Percentiles rank a stretch among this genome's conserved stretches.
Evolutionary conservation across 2,113 vertebrate species (phyloP).

Genomic region (Percina caprodes): DNA sequence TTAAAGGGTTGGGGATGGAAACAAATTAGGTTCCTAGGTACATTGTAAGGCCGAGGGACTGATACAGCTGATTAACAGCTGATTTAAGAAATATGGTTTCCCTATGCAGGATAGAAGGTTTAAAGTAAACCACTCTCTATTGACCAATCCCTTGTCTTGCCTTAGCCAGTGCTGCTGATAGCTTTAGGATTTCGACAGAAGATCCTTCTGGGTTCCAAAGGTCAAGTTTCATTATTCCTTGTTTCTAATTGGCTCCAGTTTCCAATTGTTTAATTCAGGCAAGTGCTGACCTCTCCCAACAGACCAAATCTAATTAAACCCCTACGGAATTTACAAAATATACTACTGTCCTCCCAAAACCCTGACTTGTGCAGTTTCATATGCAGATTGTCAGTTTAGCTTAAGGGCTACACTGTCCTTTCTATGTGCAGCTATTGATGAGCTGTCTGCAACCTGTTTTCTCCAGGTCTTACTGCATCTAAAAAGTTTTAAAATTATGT

Average conservation of each 20-base stretch:
- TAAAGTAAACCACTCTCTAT: not conserved
- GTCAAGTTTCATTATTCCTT: conserved; percentile 35
- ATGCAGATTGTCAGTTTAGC: conserved; percentile 32
- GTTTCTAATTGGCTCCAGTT: conserved; percentile 44
- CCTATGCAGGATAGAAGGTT: not conserved
- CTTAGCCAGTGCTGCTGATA: not conserved
- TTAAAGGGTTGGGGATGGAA: not conserved
- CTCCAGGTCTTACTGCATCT: not conserved
- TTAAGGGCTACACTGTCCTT: conserved; percentile 13
- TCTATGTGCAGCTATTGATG: conserved; percentile 12
- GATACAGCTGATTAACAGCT: not conserved
- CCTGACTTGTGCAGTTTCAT: conserved; percentile 24
- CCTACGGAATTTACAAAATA: conserved; percentile 20
- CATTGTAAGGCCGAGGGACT: not conserved
- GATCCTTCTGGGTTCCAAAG: conserved; percentile 23
- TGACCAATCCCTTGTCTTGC: not conserved
- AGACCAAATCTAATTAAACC: conserved; percentile 54
- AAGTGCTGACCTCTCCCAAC: not conserved
- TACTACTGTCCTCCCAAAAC: not conserved
- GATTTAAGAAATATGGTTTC: conserved; percentile 4
- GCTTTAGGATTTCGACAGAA: conserved; percentile 13
- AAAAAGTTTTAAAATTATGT: not conserved
- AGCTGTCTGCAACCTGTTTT: not conserved
- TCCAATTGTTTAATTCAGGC: conserved; percentile 20
- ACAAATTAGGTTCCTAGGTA: conserved; percentile 1